These are phyloP conservation scores for Linepithema humile DNA, from an alignment of 1,140 invertebrate species.

Conservation along the genomic window DNA sequence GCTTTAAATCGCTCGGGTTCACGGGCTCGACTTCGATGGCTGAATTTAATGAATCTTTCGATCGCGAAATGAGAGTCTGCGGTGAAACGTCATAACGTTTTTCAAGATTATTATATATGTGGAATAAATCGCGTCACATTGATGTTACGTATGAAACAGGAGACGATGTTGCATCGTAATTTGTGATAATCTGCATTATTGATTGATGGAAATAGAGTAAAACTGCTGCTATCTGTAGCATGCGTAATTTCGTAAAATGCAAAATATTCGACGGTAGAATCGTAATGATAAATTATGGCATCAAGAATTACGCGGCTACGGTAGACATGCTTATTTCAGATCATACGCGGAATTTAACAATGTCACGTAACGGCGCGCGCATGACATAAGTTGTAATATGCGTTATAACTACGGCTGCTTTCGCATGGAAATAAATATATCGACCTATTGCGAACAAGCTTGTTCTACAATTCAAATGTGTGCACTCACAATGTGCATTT, in stretches of 20 bases:
- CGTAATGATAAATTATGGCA: background rate
- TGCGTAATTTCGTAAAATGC: background rate
- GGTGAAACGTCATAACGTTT: background rate
- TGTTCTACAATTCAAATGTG: conserved; percentile 46
- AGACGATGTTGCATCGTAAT: background rate
- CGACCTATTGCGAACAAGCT: conserved; percentile 5
- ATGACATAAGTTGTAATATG: background rate
- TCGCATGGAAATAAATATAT: conserved; percentile 14
- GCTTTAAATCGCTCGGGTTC: conserved; percentile 18
- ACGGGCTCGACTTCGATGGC: background rate
- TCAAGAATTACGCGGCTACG: background rate
- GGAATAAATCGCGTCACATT: background rate
- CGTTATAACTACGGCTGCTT: background rate
- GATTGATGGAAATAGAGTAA: background rate
- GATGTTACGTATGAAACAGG: background rate
- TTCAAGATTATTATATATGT: background rate
- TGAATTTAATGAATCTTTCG: conserved; percentile 29
- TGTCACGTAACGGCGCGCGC: background rate
- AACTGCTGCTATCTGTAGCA: background rate
- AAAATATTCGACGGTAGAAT: background rate
- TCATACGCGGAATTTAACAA: conserved; percentile 43
- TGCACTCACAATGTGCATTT: background rate
- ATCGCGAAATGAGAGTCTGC: background rate
- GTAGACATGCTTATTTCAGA: conserved; percentile 26
- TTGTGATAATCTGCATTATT: background rate